Percentiles rank a stretch among this genome's conserved stretches.
phyloP scores from a whole-genome alignment of 2,113 vertebrate species.

The Thinocorus orbignyianus region DNA sequence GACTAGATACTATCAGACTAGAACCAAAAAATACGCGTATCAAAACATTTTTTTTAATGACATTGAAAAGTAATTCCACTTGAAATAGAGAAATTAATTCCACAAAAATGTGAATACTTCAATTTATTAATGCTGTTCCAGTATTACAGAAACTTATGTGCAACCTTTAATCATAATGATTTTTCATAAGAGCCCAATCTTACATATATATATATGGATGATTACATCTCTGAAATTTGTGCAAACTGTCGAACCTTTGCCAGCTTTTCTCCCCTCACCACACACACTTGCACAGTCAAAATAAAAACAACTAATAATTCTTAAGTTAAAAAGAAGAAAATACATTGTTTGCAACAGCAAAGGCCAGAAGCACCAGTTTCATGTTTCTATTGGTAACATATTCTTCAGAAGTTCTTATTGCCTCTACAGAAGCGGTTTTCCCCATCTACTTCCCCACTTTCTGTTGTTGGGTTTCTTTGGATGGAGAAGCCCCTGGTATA shows the following conservation, averaged over 20 bases:
- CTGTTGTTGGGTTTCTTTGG: background rate
- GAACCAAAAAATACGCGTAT: background rate
- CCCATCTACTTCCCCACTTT: background rate
- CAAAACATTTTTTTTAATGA: background rate
- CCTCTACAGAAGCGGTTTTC: background rate
- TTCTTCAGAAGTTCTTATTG: background rate
- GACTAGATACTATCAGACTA: background rate
- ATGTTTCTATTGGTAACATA: background rate
- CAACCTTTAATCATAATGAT: background rate
- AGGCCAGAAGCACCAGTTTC: background rate
- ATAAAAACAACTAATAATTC: background rate
- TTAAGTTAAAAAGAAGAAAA: background rate
- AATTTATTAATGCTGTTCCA: background rate
- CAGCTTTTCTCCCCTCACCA: background rate
- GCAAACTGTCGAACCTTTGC: background rate
- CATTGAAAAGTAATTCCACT: background rate
- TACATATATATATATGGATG: fast-evolving
- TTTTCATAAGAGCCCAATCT: background rate
- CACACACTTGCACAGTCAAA: background rate
- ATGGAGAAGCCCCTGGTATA: background rate
- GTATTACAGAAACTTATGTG: background rate
- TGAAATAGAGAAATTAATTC: background rate
- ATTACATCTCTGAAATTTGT: background rate
- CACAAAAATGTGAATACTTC: background rate
- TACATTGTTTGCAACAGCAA: background rate